Evolutionary conservation across 1,140 invertebrate genomes (phyloP), one percentile per base, ranked within the genome.

Genomic region (Drosophila navojoa): DNA sequence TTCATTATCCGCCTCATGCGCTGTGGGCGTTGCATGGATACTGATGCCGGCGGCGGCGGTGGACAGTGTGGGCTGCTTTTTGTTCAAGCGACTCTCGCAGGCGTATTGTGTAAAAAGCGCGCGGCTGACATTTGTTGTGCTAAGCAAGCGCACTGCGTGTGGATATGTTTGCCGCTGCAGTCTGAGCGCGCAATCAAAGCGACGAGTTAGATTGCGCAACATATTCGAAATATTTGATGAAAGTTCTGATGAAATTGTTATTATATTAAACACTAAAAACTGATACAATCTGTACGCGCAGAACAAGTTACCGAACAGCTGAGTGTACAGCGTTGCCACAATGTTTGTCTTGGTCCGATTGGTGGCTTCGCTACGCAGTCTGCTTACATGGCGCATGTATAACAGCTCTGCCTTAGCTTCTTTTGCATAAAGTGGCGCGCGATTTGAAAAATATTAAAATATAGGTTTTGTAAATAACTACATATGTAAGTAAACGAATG

Each of bases 21-120:
- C 47, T 4, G 50, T 50, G 7, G 52, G 11, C 10, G 57, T 42
- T 5, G 32, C 42, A 61, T 75, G 13, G 47, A 27, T 61, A 53
- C 63, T 72, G 5, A 61, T 61, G 6, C 22, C 66, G 11, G 62
- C 64, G 1, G 52, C 19, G 1, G 64, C 27, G 27, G 27, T 6
- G 0, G 29, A 35, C 13, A 76, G 35, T 10, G 45, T 4, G n/a
- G 72, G 45, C n/a, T 69, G 89, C 16, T 29, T 68, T 0, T 32
- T 69, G 0, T 29, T 58, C 1, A 49, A 44, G 6, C n/a, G 52
- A 6, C 58, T 15, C 11, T 61, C 45, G n/a, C 52, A 27, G n/a
- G 79, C 77, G 7, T 52, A 11, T 58, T 89, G 76, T 19, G 85
- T 72, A 49, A 87, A 89, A 10, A 87, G 63, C 15, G 67, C n/a